Evolutionary conservation across 64 coral and sea anemone genomes (phyloP).

Genomic region (Pocillopora damicornis): DNA sequence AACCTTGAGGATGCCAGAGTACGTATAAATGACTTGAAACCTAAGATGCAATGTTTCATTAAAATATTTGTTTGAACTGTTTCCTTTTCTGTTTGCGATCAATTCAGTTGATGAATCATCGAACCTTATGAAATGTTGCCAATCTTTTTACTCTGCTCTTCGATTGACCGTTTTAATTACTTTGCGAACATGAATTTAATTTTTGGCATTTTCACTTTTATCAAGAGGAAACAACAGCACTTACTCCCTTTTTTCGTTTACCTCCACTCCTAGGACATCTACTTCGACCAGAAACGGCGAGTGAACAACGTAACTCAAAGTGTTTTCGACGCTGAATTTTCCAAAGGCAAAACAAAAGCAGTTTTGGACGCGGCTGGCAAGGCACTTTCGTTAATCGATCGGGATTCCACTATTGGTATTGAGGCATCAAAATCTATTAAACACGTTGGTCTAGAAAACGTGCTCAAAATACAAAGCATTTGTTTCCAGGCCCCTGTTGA

Average conservation of each 20-base stretch:
- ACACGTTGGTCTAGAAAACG: conserved; percentile 67
- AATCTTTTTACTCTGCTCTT: too few species aligned
- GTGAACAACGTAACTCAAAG: conserved; percentile 59
- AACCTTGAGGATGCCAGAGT: conserved; percentile 82
- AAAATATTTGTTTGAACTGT: not conserved
- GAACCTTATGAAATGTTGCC: too few species aligned
- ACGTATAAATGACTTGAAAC: not conserved
- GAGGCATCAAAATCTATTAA: conserved; percentile 83
- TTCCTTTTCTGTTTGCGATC: too few species aligned
- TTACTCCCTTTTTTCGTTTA: not conserved
- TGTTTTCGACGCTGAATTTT: conserved; percentile 88
- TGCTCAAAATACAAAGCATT: conserved; percentile 71
- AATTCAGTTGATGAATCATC: not conserved
- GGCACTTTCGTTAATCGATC: conserved; percentile 79
- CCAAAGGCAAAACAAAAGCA: conserved; percentile 95
- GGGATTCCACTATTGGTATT: conserved; percentile 77
- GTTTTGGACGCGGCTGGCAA: conserved; percentile 88
- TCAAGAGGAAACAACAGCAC: too few species aligned
- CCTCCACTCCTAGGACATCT: conserved; percentile 57
- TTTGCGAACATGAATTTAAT: too few species aligned
- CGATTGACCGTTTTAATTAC: too few species aligned
- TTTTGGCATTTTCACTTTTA: too few species aligned
- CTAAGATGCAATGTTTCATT: not conserved
- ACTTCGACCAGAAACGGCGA: conserved; percentile 55
- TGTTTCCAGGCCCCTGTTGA: conserved; percentile 72